These are phyloP conservation scores for Fragum fragum DNA, from an alignment of 2,888 invertebrate species.

Conservation along the genomic window DNA sequence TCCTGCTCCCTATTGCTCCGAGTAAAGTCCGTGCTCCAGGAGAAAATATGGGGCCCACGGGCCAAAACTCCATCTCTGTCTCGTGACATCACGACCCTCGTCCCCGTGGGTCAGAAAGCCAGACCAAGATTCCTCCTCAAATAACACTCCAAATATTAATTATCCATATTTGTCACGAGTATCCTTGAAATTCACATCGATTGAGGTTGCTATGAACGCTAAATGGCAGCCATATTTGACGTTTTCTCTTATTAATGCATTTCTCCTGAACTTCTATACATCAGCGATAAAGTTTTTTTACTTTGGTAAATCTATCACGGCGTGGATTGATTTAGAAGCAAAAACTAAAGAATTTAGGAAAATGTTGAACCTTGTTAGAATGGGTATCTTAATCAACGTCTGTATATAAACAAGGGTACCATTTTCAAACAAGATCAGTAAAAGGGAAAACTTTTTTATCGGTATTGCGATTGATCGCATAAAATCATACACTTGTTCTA, in stretches of 20 bases:
- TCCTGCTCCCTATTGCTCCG: constrained; percentile 35
- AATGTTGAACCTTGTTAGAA: too few species aligned
- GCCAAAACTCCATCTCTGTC: neutral
- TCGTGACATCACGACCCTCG: neutral
- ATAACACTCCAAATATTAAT: constrained; percentile 6
- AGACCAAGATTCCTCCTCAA: neutral
- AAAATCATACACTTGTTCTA: constrained; percentile 52
- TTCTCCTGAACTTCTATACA: too few species aligned
- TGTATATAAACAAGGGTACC: too few species aligned
- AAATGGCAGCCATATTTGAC: constrained; percentile 50
- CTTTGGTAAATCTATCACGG: too few species aligned
- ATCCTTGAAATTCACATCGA: constrained; percentile 45
- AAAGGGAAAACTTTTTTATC: constrained; percentile 43
- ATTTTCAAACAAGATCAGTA: neutral
- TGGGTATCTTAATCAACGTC: too few species aligned
- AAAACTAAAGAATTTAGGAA: too few species aligned
- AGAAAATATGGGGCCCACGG: constrained; percentile 34
- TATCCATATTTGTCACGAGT: neutral
- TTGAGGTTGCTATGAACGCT: constrained; percentile 70
- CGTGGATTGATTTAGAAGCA: too few species aligned
- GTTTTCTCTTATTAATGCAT: constrained; percentile 26
- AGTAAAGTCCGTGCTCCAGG: constrained; percentile 47
- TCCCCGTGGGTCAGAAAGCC: neutral
- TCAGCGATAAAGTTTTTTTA: too few species aligned
- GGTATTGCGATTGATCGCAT: constrained; percentile 56